A percentile compares a stretch with the other conserved stretches of the same genome.
Conservation (phyloP, 2,888 invertebrate species). For the Drosophila nr. fundita region DNA sequence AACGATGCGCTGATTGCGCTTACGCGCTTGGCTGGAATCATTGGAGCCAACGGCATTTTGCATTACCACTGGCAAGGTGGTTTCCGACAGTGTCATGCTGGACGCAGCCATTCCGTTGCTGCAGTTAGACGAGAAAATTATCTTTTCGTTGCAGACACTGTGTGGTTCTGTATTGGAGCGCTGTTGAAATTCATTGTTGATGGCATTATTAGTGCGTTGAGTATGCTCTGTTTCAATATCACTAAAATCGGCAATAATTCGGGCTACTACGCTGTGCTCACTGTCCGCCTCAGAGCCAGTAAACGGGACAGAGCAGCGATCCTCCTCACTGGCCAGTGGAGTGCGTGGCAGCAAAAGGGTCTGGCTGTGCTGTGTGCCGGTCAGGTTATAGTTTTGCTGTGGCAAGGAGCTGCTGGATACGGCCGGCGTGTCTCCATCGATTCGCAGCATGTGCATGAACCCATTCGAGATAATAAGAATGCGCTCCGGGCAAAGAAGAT, state of each 20-base stretch:
- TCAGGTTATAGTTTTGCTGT: conserved; percentile 48
- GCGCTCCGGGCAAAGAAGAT: conserved; percentile 89
- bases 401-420: conserved; percentile 39
- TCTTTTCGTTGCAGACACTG: conserved; percentile 85
- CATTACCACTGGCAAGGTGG: conserved; percentile 49
- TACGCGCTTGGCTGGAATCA: conserved; percentile 73
- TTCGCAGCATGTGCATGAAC: conserved; percentile 91
- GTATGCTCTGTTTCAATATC: conserved; percentile 87
- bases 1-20: conserved; percentile 83
- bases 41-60: conserved; percentile 34
- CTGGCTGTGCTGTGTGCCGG: conserved; percentile 63
- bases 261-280: conserved; percentile 87
- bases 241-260: conserved; percentile 88
- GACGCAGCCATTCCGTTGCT: conserved; percentile 43
- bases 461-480: conserved; percentile 94
- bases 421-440: conserved; percentile 86
- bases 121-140: conserved; percentile 85
- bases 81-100: conserved; percentile 47
- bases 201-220: conserved; percentile 71
- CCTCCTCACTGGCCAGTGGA: conserved; percentile 57
- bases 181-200: conserved; percentile 38
- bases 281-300: conserved; percentile 68
- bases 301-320: conserved; percentile 56
- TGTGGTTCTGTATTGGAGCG: conserved; percentile 26
- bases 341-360: conserved; percentile 48